Evolutionary conservation across 2,797 vertebrate species (phyloP), one percentile per base, ranked within the genome.

Genomic region (Bradypodion pumilum): DNA sequence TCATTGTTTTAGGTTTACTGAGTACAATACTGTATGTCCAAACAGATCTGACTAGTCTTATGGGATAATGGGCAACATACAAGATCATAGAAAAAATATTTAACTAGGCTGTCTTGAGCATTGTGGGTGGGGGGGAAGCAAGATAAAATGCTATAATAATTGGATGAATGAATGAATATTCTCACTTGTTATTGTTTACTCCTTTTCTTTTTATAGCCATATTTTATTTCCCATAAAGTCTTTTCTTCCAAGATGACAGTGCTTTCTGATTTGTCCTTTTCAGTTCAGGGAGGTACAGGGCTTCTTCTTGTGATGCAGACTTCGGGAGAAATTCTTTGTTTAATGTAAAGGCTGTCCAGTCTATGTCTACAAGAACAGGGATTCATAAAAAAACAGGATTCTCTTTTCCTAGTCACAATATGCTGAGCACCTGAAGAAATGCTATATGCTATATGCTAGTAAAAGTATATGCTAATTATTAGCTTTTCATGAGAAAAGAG

Each of bases 371-470:
- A 70, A 72, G 52, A 40, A 72, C 29, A 7, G 8, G 68, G 21
- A 70, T 80, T 40, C 46, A 27, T 12, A 49, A 15, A 37, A 37
- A 72, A 42, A 35, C 29, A 42, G 60, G 60, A n/a, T 40, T 42
- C 25, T 56, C 7, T 70, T 37, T 85, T 83, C 44, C 21, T 72
- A 56, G 23, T 56, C 78, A 82, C 79, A 82, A 70, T 89, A 69
- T n/a, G 12, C 90, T 80, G 80, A 49, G 82, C 62, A 89, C 87
- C 70, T 78, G 42, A 91, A 74, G 15, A 75, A 49, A 60, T 77
- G 29, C 32, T 87, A 85, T 63, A n/a, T n/a, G n/a, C n/a, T n/a
- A n/a, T n/a, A n/a, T n/a, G n/a, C n/a, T n/a, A n/a, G n/a, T n/a
- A n/a, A n/a, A n/a, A n/a, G n/a, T n/a, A n/a, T n/a, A n/a, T n/a